Evolutionary conservation across 23 tunicate species (phyloP).

Genomic region (Phallusia fumigata): DNA sequence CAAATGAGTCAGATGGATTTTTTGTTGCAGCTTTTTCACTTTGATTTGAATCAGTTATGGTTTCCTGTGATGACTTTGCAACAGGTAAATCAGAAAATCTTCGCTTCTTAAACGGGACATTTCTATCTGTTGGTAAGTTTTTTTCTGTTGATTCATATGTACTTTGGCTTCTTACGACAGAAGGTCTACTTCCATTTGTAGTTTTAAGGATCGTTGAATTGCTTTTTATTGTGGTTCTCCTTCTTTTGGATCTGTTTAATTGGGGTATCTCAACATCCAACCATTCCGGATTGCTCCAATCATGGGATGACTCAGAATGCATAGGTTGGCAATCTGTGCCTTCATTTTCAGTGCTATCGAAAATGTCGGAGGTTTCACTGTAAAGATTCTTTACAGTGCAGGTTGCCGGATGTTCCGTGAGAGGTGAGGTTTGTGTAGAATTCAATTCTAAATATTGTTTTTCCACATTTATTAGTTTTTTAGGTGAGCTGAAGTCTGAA

Average conservation of each 20-base stretch:
- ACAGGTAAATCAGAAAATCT: background rate
- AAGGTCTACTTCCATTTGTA: too few relatives aligned
- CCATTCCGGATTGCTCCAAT: slow-evolving; percentile 4
- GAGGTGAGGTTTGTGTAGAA: background rate
- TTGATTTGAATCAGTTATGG: too few relatives aligned
- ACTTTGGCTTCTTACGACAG: too few relatives aligned
- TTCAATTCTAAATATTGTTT: background rate
- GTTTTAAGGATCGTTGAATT: too few relatives aligned
- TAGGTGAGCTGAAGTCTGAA: background rate
- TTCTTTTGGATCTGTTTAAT: background rate
- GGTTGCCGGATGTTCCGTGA: too few relatives aligned
- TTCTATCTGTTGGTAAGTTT: background rate
- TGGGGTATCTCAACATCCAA: background rate
- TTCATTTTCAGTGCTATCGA: background rate
- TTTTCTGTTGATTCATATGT: too few relatives aligned
- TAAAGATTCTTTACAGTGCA: background rate
- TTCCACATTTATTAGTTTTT: background rate
- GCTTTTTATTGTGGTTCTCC: background rate
- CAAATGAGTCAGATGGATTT: too few relatives aligned
- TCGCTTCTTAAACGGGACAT: background rate
- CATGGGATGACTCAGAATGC: background rate
- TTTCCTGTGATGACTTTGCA: too few relatives aligned
- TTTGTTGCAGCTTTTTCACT: too few relatives aligned
- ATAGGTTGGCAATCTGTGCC: background rate
- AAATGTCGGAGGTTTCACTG: background rate